Percentiles rank a stretch among this genome's conserved stretches.
Conservation (phyloP, 2,113 vertebrate genomes). For the Cebus imitator region DNA sequence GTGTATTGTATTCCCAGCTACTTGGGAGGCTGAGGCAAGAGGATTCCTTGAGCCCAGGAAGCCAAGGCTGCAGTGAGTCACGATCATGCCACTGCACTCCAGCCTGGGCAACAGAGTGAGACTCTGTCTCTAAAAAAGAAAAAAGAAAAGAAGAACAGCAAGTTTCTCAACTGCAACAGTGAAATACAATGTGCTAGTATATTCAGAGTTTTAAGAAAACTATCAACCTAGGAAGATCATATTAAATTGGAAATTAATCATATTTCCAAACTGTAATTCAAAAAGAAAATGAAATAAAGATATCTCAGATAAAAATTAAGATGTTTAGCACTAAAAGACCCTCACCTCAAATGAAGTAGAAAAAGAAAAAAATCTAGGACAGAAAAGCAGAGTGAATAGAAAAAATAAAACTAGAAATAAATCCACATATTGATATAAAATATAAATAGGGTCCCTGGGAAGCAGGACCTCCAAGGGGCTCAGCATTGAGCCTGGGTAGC, state of each 20-base stretch:
- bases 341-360: not conserved
- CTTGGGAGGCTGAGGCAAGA: no score
- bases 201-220: not conserved
- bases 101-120: no score
- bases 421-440: not conserved
- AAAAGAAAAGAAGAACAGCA: no score
- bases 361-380: not conserved
- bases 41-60: no score
- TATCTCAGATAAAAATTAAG: not conserved
- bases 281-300: not conserved
- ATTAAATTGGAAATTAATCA: not conserved
- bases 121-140: no score
- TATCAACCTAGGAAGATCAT: not conserved
- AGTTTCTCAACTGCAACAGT: not conserved
- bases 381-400: not conserved
- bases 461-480: not conserved
- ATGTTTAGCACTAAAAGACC: not conserved
- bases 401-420: not conserved
- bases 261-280: not conserved
- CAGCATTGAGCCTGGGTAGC: not conserved
- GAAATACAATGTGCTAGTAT: not conserved
- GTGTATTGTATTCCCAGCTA: no score
- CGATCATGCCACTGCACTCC: no score
- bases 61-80: no score
- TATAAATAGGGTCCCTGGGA: not conserved